Evolutionary conservation across 2,888 invertebrate genomes (phyloP), one percentile per base, ranked within the genome.

Genomic region (Calliphora vomitoria): DNA sequence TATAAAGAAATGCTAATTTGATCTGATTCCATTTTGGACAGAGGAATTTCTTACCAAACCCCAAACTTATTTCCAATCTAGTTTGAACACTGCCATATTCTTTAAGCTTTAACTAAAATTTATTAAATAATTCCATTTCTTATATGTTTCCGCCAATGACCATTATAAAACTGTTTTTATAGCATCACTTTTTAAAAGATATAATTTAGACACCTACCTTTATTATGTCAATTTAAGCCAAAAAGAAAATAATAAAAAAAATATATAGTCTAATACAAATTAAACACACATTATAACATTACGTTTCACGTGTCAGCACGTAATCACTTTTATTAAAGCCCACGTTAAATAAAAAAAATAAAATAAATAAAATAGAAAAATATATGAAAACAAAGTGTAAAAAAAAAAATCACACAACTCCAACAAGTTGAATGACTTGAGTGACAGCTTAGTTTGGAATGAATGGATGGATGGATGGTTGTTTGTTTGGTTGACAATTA

Each of bases 371-470:
- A 25, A 25, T 25, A 18, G 20, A 55, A 25, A 20, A 8, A 20
- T 4, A 58, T n/a, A 53, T 53, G 6, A n/a, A 25, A 18, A 25
- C 31, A 31, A 58, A 58, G 58, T 31, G 25, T 11, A 18, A 13
- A 58, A 25, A 8, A n/a, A 25, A 25, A 25, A 18, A 58, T 25
- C 58, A 58, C 25, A 25, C 20, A 58, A 58, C 58, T 31, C 4
- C 31, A 58, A 58, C 20, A 58, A 58, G 58, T 58, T 58, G 20
- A 58, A 58, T 58, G 58, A 58, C 58, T 58, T 58, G 58, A 25
- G 58, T 58, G 55, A 55, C 55, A 55, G 20, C 55, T 20, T 55
- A 20, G 55, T 55, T 55, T 55, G 55, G 55, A 55, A 55, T 55
- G 20, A 6, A 55, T 55, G 25, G 20, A 58, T 58, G 25, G 58